Base-by-base conservation (phyloP, 1,140 invertebrate species). In the Penaeus vannamei region DNA sequence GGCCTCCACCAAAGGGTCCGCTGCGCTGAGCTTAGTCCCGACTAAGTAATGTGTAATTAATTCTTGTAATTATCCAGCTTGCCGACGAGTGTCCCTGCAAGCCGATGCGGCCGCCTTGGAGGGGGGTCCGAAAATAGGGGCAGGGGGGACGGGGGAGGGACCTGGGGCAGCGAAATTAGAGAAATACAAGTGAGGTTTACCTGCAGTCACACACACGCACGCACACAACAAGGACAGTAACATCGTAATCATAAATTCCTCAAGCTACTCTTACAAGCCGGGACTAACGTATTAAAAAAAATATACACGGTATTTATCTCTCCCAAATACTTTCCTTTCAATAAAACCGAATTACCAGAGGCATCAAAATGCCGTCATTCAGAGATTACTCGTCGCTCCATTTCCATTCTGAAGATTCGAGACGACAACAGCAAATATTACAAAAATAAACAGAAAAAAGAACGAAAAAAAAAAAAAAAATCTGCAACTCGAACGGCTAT, bases 31-130 rank as follows among this genome's bases (percentile, higher is more conserved):
- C 66, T 84, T 84, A 62, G 53, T 76, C 60, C 81, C 46, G 81
- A 53, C 87, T 89, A 89, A 89, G 87, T 77, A 89, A 89, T 89
- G 87, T 42, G 87, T 84, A 84, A 89, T 89, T 89, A 89, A 89
- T 87, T 87, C 86, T 80, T 72, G 86, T 87, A 87, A 87, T 87
- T 87, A 83, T 87, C 87, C 87, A 84, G 62, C 87, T 53, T 89
- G 77, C 82, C 60, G 64, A 84, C 46, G 69, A 84, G 66, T 64
- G 81, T 69, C 42, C 64, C 53, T 83, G 86, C 86, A 83, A 69
- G 80, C 61, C 62, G 82, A 84, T 84, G 69, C 69, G 64, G n/a
- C 29, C 46, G 60, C 69, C 59, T 59, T 42, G 42, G 19, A 83
- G 23, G 81, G 23, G 53, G 53, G 53, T 53, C 53, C 53, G 77